Percentiles rank a stretch among this genome's conserved stretches.
These are phyloP conservation scores for Zaprionus ghesquierei DNA, from an alignment of 1,140 invertebrate species.

Conservation along the genomic window DNA sequence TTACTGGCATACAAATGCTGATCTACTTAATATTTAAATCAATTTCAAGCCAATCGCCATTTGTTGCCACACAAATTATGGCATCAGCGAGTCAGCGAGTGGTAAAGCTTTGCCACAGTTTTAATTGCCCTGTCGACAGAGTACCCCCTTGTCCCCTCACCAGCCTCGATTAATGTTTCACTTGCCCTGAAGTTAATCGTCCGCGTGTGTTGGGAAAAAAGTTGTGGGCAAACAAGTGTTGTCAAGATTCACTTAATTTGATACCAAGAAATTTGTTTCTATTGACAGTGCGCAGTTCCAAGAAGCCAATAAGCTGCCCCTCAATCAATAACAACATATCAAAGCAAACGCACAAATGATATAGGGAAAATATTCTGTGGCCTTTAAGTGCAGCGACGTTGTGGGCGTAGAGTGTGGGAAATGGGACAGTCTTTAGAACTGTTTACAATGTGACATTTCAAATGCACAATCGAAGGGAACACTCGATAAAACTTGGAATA, in stretches of 20 bases:
- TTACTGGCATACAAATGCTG: not conserved
- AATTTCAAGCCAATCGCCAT: constrained; percentile 4
- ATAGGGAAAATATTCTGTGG: not conserved
- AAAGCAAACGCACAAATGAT: not conserved
- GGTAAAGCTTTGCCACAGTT: not conserved
- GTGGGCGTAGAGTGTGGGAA: not conserved
- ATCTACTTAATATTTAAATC: constrained; percentile 34
- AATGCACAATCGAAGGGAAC: too few species aligned
- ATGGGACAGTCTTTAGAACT: not conserved
- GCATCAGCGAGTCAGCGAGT: not conserved
- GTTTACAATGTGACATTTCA: not conserved
- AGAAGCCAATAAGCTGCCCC: not conserved
- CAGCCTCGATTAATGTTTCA: not conserved
- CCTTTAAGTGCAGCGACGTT: not conserved
- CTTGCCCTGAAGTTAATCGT: not conserved
- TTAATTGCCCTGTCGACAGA: constrained; percentile 2
- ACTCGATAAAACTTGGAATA: too few species aligned
- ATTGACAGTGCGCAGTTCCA: constrained; percentile 1
- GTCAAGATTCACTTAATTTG: not conserved
- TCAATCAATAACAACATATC: not conserved
- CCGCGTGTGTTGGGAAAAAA: not conserved
- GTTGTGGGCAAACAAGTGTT: constrained; percentile 5
- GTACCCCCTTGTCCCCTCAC: not conserved
- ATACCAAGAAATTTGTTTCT: constrained; percentile 8
- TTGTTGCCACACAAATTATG: constrained; percentile 2